phyloP scores from a whole-genome alignment of 2,113 vertebrate species.

The Pantherophis guttatus region DNA sequence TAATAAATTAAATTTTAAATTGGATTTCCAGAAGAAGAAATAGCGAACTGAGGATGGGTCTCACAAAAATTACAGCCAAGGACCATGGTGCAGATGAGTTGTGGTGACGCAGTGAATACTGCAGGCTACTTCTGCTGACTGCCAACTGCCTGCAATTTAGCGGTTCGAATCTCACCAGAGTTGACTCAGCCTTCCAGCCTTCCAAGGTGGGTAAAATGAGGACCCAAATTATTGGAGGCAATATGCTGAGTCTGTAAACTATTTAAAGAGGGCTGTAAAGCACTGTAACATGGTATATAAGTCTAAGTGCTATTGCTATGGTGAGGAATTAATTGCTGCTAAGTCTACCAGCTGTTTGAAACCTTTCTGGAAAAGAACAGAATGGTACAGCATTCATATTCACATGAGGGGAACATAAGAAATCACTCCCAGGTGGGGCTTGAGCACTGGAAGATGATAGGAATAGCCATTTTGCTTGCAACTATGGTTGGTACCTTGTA shows the following conservation, averaged over 20 bases:
- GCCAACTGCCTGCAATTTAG: too few species aligned
- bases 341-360: not conserved
- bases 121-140: too few species aligned
- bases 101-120: too few species aligned
- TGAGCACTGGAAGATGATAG: not conserved
- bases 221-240: too few species aligned
- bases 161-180: too few species aligned
- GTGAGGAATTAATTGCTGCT: not conserved
- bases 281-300: too few species aligned
- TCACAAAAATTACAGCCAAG: not conserved
- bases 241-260: too few species aligned
- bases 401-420: not conserved
- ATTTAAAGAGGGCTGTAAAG: too few species aligned
- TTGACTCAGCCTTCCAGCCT: too few species aligned
- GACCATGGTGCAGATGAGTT: too few species aligned
- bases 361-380: not conserved
- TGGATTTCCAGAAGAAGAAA: not conserved
- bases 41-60: not conserved
- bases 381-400: not conserved
- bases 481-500: not conserved
- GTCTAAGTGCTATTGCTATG: too few species aligned
- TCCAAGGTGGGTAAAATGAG: too few species aligned
- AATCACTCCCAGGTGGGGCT: not conserved
- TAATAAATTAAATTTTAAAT: not conserved
- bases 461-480: not conserved